Evolutionary conservation across 2,888 invertebrate genomes (phyloP), one percentile per base, ranked within the genome.

Genomic region (Alcis repandata): DNA sequence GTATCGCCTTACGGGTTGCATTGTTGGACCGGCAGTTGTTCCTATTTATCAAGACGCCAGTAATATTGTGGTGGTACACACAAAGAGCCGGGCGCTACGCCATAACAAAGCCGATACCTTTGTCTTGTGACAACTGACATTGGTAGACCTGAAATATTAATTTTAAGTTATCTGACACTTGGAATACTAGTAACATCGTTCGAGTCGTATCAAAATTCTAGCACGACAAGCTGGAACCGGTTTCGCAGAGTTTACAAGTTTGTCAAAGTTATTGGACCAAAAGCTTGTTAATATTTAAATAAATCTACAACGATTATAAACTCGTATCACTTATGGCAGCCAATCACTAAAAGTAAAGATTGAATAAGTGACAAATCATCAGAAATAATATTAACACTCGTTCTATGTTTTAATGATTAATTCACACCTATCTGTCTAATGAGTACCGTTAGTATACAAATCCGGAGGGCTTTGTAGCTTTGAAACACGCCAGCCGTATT

Each of bases 21-120:
- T 93, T 92, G 92, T 93, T 90, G 85, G 85, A 76, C 82, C 85
- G 80, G 82, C 88, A 88, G 91, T 91, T 89, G 92, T 91, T 90
- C 84, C 88, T 91, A 92, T 92, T 92, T 91, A 92, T 93, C 92
- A 92, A 87, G 84, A 90, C 87, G 87, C 88, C 86, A 84, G 89
- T 88, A 88, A 90, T 90, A 92, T 88, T 90, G 88, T 91, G 87
- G 85, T 87, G 84, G 80, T 79, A 82, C 80, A 79, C 80, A 88
- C 86, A 90, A 88, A 87, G 86, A 85, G 81, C 83, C 80, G 77
- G 77, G 75, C 75, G 76, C 79, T 79, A 83, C 76, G 79, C 79
- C 74, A 79, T 79, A 79, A 86, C 85, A 86, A 82, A 82, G 76
- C 75, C 80, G 78, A 80, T 70, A 77, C 81, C 79, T 90, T 90